Evolutionary conservation across 2,113 vertebrate genomes (phyloP), one percentile per base, ranked within the genome.

Genomic region (Mohoua ochrocephala): DNA sequence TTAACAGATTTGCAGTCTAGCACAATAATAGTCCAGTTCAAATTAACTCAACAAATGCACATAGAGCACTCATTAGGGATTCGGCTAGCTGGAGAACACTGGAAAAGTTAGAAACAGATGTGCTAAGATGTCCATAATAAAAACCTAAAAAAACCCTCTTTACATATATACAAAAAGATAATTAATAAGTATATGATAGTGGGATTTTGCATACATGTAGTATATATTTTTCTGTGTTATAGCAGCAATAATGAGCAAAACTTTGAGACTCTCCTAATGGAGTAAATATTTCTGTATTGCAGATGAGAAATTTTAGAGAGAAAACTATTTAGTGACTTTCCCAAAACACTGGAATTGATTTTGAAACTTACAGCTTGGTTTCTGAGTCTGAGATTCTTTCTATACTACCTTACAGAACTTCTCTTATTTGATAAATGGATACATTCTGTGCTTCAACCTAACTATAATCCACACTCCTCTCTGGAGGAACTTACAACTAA

Each of bases 251-350:
- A 70, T 31, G 86, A 78, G 54, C 49, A 96, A 61, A 96, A 89
- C 39, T 89, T 94, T 76, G 70, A 49, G 68, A 75, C n/a, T 89
- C 8, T 13, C 10, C 20, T 67, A 63, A 30, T 82, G 10, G 56
- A 73, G 30, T 82, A 94, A 95, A 42, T 84, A 91, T 93, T 89
- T 44, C 42, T 88, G 44, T 88, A 85, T 86, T 89, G 91, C 68
- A 80, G 37, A 39, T 76, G 67, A 44, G 50, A 77, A 90, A 92
- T 83, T 67, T 88, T 84, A 92, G 47, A 93, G 54, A 60, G 56
- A 69, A 76, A 79, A 74, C 64, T 49, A 91, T 91, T 78, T 86
- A 92, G 50, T 90, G 61, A 73, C 49, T 59, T 89, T 86, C 17
- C 22, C 14, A 95, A 96, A 85, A 91, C 60, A 13, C 1, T 73